Percentiles rank a stretch among this genome's conserved stretches.
These are phyloP conservation scores for Sinohyriopsis cumingii DNA, from an alignment of 2,888 invertebrate genomes.

Conservation along the genomic window DNA sequence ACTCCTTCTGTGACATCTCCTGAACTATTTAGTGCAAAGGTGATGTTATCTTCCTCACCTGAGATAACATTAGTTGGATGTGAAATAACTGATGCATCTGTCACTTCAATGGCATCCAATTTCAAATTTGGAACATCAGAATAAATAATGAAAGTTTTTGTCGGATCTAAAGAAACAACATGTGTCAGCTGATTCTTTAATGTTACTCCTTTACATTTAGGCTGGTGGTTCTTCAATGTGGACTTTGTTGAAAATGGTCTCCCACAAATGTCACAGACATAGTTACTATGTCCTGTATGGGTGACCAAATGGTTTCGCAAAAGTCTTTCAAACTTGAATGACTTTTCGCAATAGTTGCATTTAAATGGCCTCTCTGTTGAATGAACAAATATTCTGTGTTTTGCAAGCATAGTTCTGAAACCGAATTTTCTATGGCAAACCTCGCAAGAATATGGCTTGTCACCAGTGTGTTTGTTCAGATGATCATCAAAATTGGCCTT, in stretches of 20 bases:
- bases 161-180: conserved; percentile 1
- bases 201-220: conserved; percentile 37
- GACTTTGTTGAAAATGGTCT: conserved; percentile 39
- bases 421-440: conserved; percentile 48
- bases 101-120: too few species aligned
- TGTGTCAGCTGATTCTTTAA: conserved; percentile 2
- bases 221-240: conserved; percentile 40
- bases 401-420: conserved; percentile 47
- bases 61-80: neutral
- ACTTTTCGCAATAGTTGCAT: conserved; percentile 48
- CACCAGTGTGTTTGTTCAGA: conserved; percentile 59
- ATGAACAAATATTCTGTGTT: conserved; percentile 52
- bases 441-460: conserved; percentile 50
- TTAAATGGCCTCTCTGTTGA: conserved; percentile 45
- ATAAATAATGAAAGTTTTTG: conserved; percentile 4
- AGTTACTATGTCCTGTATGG: conserved; percentile 48
- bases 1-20: neutral
- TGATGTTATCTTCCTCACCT: conserved; percentile 2
- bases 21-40: neutral
- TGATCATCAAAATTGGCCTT: conserved; percentile 51
- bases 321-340: conserved; percentile 49
- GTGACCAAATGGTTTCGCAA: conserved; percentile 47
- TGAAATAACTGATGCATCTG: neutral
- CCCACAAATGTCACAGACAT: conserved; percentile 39
- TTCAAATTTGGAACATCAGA: conserved; percentile 4